phyloP scores from a whole-genome alignment of 2,797 vertebrate species.

The Mustela erminea region DNA sequence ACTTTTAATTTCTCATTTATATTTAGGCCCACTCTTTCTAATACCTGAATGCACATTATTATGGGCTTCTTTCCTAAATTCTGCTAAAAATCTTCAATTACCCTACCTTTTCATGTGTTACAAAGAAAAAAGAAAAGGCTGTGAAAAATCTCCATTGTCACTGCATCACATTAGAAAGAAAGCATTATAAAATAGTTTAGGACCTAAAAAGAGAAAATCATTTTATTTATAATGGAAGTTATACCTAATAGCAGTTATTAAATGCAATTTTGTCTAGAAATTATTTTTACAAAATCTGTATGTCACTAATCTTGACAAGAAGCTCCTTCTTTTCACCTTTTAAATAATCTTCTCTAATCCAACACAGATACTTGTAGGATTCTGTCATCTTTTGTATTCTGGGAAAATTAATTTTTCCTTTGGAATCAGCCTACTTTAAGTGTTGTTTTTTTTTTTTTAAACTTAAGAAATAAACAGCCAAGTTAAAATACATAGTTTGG shows the following conservation, averaged over 20 bases:
- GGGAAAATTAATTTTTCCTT: conserved; percentile 40
- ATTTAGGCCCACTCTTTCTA: neutral
- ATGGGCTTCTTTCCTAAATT: conserved; percentile 37
- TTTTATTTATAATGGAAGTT: neutral
- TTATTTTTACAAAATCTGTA: conserved; percentile 45
- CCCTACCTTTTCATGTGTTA: conserved; percentile 5
- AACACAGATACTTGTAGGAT: conserved; percentile 31
- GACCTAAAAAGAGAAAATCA: neutral
- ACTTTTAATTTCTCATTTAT: conserved; percentile 53
- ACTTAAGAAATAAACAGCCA: neutral
- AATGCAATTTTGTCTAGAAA: conserved; percentile 7
- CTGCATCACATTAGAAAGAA: neutral
- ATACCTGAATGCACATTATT: neutral
- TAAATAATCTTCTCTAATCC: conserved; percentile 25
- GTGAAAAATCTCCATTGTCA: conserved; percentile 35
- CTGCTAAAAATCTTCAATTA: conserved; percentile 30
- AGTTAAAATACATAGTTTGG: conserved; percentile 34
- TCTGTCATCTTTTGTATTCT: conserved; percentile 34
- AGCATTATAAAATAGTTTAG: neutral
- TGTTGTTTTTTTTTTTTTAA: conserved; percentile 15
- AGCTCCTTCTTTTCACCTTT: neutral
- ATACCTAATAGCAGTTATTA: neutral
- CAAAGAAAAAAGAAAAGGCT: conserved; percentile 21
- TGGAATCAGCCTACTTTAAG: neutral
- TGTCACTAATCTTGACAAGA: conserved; percentile 41